Evolutionary conservation across 2,797 vertebrate genomes (phyloP), one percentile per base, ranked within the genome.

Genomic region (Oreochromis mossambicus): DNA sequence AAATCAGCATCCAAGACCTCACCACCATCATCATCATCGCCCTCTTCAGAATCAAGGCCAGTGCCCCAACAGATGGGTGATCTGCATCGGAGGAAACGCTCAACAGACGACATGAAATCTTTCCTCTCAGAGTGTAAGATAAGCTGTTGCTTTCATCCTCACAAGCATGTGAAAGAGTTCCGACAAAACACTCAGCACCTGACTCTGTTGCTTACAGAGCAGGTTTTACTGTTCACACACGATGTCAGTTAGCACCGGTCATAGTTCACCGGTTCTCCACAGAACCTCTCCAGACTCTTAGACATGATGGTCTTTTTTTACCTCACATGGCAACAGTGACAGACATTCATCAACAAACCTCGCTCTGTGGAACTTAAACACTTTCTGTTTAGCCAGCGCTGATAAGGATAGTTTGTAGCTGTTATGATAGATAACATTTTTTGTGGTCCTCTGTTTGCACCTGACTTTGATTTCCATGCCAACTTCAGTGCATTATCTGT

Each of bases 81-180:
- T 46, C 96, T 58, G 10, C 97, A 89, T 75, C 96, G 98, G 90
- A 95, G 92, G 51, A 95, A 94, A 1, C 96, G 98, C 92, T 97
- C 97, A 19, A 91, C 97, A 34, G 97, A 96, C 9, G 90, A 90
- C 93, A 96, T 96, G 87, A 94, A 96, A 85, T 96, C 97, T 2
- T 95, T 98, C 92, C 95, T 99, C 86, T 95, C 98, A 38, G 97
- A 98, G 94, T 97, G 98, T 99, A 98, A 99, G 98, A 94, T 85
- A 88, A 88, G 80, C 81, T 73, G 51, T 87, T 78, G 32, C 50
- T 48, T 77, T 90, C 82, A 83, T 80, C 38, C 32, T 34, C 81
- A 26, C 14, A 51, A 48, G 66, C 84, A 79, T 82, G 83, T 86
- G 90, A 88, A 82, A 52, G 48, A 55, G 36, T 77, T 61, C 52